Evolutionary conservation across 2,113 vertebrate species (phyloP).

Genomic region (Sturnira hondurensis): DNA sequence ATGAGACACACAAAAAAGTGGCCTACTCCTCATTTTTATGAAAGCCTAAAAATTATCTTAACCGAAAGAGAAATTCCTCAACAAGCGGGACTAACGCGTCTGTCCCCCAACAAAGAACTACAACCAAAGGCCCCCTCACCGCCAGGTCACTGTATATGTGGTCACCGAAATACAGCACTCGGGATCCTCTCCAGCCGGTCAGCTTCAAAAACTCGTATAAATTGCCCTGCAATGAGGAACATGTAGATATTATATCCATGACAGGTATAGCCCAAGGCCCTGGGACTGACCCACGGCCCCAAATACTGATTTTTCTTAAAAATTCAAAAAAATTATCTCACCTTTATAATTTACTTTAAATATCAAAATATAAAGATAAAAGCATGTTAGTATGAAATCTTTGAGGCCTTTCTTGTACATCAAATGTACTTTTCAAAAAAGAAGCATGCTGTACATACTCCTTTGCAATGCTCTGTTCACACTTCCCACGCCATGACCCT

Average conservation of each 20-base stretch:
- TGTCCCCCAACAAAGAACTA: neutral
- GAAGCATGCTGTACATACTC: neutral
- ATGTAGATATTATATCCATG: neutral
- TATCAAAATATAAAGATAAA: slow-evolving; percentile 14
- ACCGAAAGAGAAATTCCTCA: neutral
- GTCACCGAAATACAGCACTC: slow-evolving; percentile 98
- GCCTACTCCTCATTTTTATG: neutral
- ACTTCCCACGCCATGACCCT: neutral
- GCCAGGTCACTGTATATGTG: slow-evolving; percentile 99
- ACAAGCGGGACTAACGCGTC: neutral
- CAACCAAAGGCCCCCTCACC: slow-evolving; percentile 81
- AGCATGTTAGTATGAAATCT: neutral
- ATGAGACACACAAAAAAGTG: neutral
- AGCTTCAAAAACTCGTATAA: slow-evolving; percentile 98
- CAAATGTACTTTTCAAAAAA: neutral
- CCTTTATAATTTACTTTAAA: neutral
- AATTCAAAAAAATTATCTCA: neutral
- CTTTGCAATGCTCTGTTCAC: neutral
- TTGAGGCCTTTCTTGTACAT: neutral
- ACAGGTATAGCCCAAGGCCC: neutral
- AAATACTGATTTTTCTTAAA: neutral
- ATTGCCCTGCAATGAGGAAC: slow-evolving; percentile 87
- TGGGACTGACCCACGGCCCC: neutral
- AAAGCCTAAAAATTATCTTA: neutral
- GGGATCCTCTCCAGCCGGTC: slow-evolving; percentile 97